A percentile compares a stretch with the other conserved stretches of the same genome.
These are phyloP conservation scores for Leptinotarsa haldemani DNA, from an alignment of 2,888 invertebrate genomes.

Conservation along the genomic window DNA sequence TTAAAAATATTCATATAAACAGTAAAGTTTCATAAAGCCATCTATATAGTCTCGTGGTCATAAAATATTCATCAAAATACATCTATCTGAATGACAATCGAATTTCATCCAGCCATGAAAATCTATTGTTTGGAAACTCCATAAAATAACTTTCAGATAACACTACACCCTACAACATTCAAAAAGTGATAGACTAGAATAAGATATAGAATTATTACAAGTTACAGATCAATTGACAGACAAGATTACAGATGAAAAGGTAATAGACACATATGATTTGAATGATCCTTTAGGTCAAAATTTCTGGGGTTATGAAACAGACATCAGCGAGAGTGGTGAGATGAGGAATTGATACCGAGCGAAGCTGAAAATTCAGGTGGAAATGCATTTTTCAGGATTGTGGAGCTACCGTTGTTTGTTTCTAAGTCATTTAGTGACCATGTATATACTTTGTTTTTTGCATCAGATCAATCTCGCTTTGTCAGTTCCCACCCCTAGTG, in stretches of 20 bases:
- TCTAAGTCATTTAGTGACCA: too few relatives aligned
- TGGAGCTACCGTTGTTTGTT: too few relatives aligned
- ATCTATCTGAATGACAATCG: constrained; percentile 21
- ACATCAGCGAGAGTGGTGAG: neutral
- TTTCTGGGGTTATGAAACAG: neutral
- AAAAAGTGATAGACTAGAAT: constrained; percentile 55
- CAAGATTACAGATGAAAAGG: constrained; percentile 44
- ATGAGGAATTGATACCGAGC: neutral
- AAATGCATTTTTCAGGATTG: too few relatives aligned
- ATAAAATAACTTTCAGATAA: constrained; percentile 39
- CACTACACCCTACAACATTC: constrained; percentile 53
- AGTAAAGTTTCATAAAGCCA: neutral
- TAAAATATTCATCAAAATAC: constrained; percentile 26
- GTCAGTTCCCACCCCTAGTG: neutral
- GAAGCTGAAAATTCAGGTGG: too few relatives aligned
- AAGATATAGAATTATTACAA: constrained; percentile 49
- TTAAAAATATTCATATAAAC: too few relatives aligned
- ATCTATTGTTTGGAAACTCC: constrained; percentile 18
- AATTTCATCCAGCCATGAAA: constrained; percentile 22
- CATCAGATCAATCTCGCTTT: neutral
- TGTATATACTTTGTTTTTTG: too few relatives aligned
- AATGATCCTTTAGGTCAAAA: constrained; percentile 19
- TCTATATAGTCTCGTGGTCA: neutral
- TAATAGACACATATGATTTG: constrained; percentile 28
- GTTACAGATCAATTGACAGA: constrained; percentile 52